These are phyloP conservation scores for Rallus limicola DNA, from an alignment of 2,113 vertebrate species.

Conservation along the genomic window DNA sequence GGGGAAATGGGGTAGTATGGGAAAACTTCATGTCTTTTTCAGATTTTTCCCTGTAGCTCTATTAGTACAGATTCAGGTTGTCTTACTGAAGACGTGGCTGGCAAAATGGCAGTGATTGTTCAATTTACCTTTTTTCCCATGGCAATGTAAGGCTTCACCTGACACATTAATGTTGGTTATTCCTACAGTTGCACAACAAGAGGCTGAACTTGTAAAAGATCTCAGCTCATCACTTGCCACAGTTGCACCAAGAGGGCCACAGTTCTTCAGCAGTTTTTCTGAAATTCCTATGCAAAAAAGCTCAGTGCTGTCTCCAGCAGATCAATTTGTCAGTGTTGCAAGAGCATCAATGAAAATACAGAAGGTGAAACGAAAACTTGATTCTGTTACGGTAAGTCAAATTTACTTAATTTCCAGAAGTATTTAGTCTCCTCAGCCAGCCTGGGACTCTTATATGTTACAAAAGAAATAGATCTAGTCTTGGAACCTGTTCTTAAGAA, in stretches of 20 bases:
- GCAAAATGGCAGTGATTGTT: background rate
- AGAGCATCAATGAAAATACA: slow-evolving; percentile 87
- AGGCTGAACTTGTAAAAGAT: slow-evolving; percentile 79
- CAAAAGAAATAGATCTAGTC: background rate
- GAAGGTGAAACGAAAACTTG: slow-evolving; percentile 87
- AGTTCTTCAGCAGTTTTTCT: slow-evolving; percentile 61
- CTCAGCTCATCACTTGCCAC: slow-evolving; percentile 64
- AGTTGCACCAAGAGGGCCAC: slow-evolving; percentile 65
- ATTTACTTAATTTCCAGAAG: background rate
- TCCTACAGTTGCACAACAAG: slow-evolving; percentile 85
- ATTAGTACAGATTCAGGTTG: background rate
- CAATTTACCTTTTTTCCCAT: background rate
- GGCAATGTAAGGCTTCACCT: background rate
- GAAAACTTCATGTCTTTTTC: background rate
- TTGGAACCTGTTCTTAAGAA: background rate
- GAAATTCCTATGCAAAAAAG: slow-evolving; percentile 66
- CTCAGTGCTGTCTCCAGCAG: slow-evolving; percentile 68
- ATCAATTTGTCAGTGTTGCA: slow-evolving; percentile 77
- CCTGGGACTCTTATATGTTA: background rate
- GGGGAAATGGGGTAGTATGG: background rate
- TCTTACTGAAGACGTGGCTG: background rate
- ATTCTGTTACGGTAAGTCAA: slow-evolving; percentile 87
- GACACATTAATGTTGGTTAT: slow-evolving; percentile 8
- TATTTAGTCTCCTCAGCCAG: background rate
- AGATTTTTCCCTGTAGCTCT: background rate